Evolutionary conservation across 2,113 vertebrate genomes (phyloP), one percentile per base, ranked within the genome.

Genomic region (Oncorhynchus tshawytscha): DNA sequence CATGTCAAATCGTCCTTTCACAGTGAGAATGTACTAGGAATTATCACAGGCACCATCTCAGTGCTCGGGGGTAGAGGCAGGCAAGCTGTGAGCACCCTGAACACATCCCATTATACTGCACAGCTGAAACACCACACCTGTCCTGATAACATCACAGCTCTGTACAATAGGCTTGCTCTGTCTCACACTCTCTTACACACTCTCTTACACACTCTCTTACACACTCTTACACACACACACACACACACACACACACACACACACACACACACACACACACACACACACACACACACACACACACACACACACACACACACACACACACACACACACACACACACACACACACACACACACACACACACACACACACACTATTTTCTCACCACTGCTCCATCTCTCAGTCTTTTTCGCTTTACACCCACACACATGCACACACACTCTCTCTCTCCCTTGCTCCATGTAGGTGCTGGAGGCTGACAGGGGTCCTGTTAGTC

Each of bases 401-500:
- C 60, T n/a, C 60, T 3, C 27, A 27, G 16, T 62, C 60, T 64
- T 24, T 64, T 8, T 64, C 60, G 5, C 60, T 51, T 39, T 39
- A 39, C 67, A 3, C 34, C 3, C 4, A 31, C 1, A 5, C 29
- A 65, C 54, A 73, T 31, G 11, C 68, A 72, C 51, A 65, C 54
- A 67, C 75, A 25, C 60, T n/a, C 60, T n/a, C 22, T 9, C 54
- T 57, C 20, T 20, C 54, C 54, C 16, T 20, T 20, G 20, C 45
- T 57, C 66, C 1, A 49, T 67, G 73, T 69, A 68, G 20, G 27
- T 0, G 16, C 67, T 45, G 54, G 20, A 24, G 71, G 73, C 81
- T 71, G 78, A 68, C 69, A 39, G 79, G 69, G 70, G 66, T 83
- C 62, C 51, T 78, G 49, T 79, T 81, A 70, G 81, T 22, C 80